Base-by-base conservation (phyloP, 2,797 vertebrate genomes). In the Sorex maritimensis region DNA sequence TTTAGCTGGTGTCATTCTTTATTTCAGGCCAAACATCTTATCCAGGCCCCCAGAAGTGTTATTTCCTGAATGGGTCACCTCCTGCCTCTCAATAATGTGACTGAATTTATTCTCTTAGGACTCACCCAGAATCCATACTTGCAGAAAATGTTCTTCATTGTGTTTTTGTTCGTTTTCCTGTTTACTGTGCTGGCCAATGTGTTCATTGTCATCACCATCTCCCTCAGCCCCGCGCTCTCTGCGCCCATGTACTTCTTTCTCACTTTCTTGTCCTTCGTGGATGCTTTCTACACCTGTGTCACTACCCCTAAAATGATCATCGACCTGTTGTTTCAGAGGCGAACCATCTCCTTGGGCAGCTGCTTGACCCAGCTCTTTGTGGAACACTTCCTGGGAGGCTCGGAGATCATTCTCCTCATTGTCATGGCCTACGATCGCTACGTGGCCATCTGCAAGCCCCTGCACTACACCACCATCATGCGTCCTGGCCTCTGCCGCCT, bases 161-260 rank as follows among this genome's bases (percentile, higher is more conserved):
- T 96, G 6, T 96, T 97, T 69, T 72, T 97, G 65, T 41, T 94
- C 52, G 83, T 97, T 79, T 97, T 97, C 52, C 24, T 97, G 0
- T 92, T 96, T 67, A 97, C 96, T 0, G 44, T 96, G 65, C 15
- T 97, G 67, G 95, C 94, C 58, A 97, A 95, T 74, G 67, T 93
- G 55, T 10, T 96, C 14, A 72, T 97, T 21, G 92, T 95, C n/a
- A 19, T 95, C 6, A 97, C 95, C 82, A 92, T 97, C 26, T 93
- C 93, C 23, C 21, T 97, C 26, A 97, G 97, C 52, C 73, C 91
- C 12, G 46, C 19, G 0, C 95, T 97, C 86, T 95, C 96, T 0
- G 86, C 97, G 26, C 97, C 97, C 30, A 97, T 97, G 96, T 97
- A 97, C 77, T 95, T 96, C 49, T 97, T 97, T 71, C 95, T 97